Evolutionary conservation across 2,888 invertebrate species (phyloP), one percentile per base, ranked within the genome.

Genomic region (Spilosoma lubricipeda): DNA sequence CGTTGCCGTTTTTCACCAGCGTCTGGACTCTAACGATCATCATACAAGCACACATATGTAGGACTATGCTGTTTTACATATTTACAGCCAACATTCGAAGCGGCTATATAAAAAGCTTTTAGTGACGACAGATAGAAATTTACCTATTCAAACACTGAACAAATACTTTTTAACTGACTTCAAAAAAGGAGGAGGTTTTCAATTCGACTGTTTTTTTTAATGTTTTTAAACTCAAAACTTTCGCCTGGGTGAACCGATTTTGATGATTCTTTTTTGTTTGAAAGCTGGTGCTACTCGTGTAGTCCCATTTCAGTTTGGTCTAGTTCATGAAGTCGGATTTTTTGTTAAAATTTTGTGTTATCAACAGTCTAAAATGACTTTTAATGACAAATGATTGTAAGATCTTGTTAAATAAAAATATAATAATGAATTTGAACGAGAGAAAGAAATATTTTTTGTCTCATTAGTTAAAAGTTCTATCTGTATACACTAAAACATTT

Each of bases 1-100:
- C 99, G 96, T 90, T 98, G 98, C 84, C 97, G 96, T 94, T 98
- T 98, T 91, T 99, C 98, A 87, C 98, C 98, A 71, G 96, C 97
- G 80, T 98, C 97, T 90, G 98, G 97, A 90, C 97, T 97, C 93
- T 97, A 97, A 84, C 88, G 88, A 86, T 88, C 86, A 88, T 85
- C 83, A 87, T 85, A 90, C 82, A 90, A 92, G 90, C 91, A 91
- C 88, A 91, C 88, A 88, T 86, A 90, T 89, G 86, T 91, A 92
- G 91, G 90, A 88, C 86, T 88, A 89, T 88, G 91, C 90, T 80
- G 74, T 75, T 85, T 86, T 87, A 90, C 86, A 88, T 92, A 92
- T 93, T 86, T 93, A 94, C 94, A 93, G 94, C 94, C 95, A 93
- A 92, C 93, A 94, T 94, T 93, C 94, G 86, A 93, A 94, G 94